Percentiles rank a stretch among this genome's conserved stretches.
These are phyloP conservation scores for Pogonophryne albipinna DNA, from an alignment of 2,797 vertebrate species.

Conservation along the genomic window DNA sequence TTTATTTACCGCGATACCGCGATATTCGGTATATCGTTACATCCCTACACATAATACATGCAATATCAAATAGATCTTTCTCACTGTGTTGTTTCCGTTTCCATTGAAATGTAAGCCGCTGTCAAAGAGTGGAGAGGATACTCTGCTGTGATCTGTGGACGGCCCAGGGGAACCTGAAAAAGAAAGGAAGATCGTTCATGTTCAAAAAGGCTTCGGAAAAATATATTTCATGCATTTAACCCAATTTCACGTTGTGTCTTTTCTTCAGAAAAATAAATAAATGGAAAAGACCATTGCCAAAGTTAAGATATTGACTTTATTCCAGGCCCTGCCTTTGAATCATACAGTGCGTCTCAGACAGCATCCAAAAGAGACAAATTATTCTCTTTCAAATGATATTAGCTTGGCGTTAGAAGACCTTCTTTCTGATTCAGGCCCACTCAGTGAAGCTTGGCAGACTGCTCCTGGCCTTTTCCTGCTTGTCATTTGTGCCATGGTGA, in stretches of 20 bases:
- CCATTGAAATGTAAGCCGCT: slow-evolving; percentile 94
- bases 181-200: slow-evolving; percentile 22
- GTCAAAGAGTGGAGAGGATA: slow-evolving; percentile 93
- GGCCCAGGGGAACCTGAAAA: slow-evolving; percentile 90
- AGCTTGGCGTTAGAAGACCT: slow-evolving; percentile 25
- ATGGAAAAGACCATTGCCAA: background rate
- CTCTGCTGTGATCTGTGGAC: slow-evolving; percentile 88
- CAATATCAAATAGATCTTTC: slow-evolving; percentile 35
- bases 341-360: background rate
- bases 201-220: slow-evolving; percentile 21
- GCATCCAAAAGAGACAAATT: slow-evolving; percentile 43
- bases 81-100: slow-evolving; percentile 91
- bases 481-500: slow-evolving; percentile 28
- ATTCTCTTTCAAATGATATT: slow-evolving; percentile 50
- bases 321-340: slow-evolving; percentile 33
- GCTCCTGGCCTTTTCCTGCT: slow-evolving; percentile 34
- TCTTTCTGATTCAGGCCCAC: slow-evolving; percentile 45
- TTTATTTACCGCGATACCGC: too few relatives aligned
- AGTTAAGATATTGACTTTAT: slow-evolving; percentile 25
- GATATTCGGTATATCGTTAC: too few relatives aligned
- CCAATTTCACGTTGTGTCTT: background rate
- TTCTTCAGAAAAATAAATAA: slow-evolving; percentile 25
- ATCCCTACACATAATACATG: slow-evolving; percentile 13
- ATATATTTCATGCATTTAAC: slow-evolving; percentile 16
- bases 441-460: slow-evolving; percentile 24